Percentiles rank a stretch among this genome's conserved stretches.
Evolutionary conservation across 2,113 vertebrate genomes (phyloP).

Genomic region (Pachyramphus minor): DNA sequence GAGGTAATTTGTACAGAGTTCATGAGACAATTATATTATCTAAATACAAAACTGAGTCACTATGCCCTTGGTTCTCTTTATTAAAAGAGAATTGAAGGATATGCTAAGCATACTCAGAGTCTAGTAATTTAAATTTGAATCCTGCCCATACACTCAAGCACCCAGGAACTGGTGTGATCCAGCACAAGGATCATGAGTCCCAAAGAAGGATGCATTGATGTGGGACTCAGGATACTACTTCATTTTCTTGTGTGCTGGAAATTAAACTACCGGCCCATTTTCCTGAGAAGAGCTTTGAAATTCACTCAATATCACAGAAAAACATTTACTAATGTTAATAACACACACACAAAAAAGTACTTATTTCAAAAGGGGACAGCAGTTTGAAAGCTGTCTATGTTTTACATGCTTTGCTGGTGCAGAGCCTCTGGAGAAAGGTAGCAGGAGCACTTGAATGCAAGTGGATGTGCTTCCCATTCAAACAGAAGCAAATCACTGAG

Average conservation of each 20-base stretch:
- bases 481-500: background rate
- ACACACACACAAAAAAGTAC: background rate
- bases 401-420: background rate
- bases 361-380: background rate
- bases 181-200: background rate
- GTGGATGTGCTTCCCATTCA: background rate
- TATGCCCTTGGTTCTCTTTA: constrained; percentile 30
- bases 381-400: background rate
- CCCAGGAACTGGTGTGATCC: background rate
- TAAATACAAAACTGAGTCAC: constrained; percentile 10
- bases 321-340: background rate
- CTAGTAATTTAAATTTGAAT: background rate
- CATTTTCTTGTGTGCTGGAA: background rate
- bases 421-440: background rate
- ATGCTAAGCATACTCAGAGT: background rate
- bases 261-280: background rate
- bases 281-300: background rate
- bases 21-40: constrained; percentile 40
- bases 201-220: background rate
- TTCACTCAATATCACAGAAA: background rate
- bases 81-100: constrained; percentile 22
- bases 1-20: constrained; percentile 68
- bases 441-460: background rate
- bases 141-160: background rate
- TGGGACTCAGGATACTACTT: background rate